Evolutionary conservation across 2,113 vertebrate genomes (phyloP), one percentile per base, ranked within the genome.

Genomic region (Corydoras maculifer): DNA sequence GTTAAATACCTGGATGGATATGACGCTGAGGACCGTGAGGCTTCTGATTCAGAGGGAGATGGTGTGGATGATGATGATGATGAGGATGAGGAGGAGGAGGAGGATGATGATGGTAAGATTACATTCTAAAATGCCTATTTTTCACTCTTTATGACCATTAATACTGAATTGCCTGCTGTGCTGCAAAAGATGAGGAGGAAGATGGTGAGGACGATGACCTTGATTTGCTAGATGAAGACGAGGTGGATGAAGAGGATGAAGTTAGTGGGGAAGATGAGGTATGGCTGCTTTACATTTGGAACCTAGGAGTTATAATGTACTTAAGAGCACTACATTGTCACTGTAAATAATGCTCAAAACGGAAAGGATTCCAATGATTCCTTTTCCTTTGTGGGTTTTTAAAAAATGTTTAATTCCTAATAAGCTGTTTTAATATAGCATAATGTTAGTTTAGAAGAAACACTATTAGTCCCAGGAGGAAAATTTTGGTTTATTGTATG

Each of bases 1-100:
- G 90, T 96, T 73, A 94, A 91, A 18, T 96, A 94, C 75, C 87
- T 96, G 82, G 93, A 95, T n/a, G 94, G 94, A 1, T 95, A 91
- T 6, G 94, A 96, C 79, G 77, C 85, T 67, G 91, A 94, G 66
- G 92, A 94, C 79, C 85, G 81, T 58, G 94, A 95, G 81, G 93
- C 93, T 2, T 90, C 93, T 0, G 92, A 94, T 74, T 96, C 94
- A 0, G 94, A 96, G 12, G 91, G 90, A 1, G 94, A 94, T n/a
- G 92, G 91, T 68, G 92, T 91, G 9, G 90, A 91, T 4, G 91
- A 90, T 18, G 92, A 94, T 0, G 93, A 92, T 1, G 88, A 94
- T 4, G 91, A 90, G 15, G 92, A 94, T 0, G 93, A 92, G 1
- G 88, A 94, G 30, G 93, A 94, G 30, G 93, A 92, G 93, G 49